Evolutionary conservation across 2,113 vertebrate species (phyloP), one percentile per base, ranked within the genome.

Genomic region (Bufo bufo): DNA sequence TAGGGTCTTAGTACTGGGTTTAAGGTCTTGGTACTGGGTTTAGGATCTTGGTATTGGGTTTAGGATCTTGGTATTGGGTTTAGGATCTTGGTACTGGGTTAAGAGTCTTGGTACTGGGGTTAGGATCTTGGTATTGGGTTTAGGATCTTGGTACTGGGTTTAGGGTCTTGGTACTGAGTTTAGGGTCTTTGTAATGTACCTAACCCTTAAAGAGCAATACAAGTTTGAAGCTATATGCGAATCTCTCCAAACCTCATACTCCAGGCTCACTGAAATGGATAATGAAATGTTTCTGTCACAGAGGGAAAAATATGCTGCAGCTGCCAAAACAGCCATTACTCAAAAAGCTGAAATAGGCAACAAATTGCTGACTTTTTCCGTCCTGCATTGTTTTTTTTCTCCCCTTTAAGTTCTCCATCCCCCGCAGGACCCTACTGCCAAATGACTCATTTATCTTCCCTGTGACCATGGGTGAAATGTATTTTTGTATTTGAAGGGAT

Each of bases 271-370:
- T 93, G 91, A 93, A 95, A 94, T 92, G 94, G 93, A 93, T 95
- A 96, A 95, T 94, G 92, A 95, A 96, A 96, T 94, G 92, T 92
- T 93, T 94, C 94, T 95, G 95, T 95, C 95, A 95, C 92, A 94
- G 91, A 91, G 95, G 95, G 95, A 96, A 90, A 92, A 94, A 96
- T 95, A 93, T 90, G 89, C 87, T 90, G 3, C 20, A 91, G 91
- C 92, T 90, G 91, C 90, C 59, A 66, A 92, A 92, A 94, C 95
- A 94, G 94, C 94, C 93, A 95, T 95, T 95, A 96, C 94, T 94
- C 92, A 93, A 95, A 95, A 94, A 0, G 13, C 4, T 20, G 16
- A 94, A 95, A 95, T 95, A 94, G 94, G 95, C 95, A 94, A 95
- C 93, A 95, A 94, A 95, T 95, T 94, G 94, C 95, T 92, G 93